These are phyloP conservation scores for Cettia cetti DNA, from an alignment of 2,113 vertebrate species.

Conservation along the genomic window DNA sequence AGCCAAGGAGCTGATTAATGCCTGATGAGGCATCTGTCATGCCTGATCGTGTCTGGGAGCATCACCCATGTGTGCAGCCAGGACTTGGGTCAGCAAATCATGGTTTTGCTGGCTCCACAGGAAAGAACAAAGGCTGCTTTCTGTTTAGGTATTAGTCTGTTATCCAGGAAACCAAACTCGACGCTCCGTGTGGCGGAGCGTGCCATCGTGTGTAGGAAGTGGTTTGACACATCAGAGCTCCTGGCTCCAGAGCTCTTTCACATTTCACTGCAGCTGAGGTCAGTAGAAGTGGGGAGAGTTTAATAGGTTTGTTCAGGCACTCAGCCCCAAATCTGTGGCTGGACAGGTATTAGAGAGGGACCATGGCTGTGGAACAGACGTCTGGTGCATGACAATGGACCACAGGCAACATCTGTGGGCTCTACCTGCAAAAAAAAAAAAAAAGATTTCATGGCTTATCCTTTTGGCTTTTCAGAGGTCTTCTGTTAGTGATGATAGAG, in stretches of 20 bases:
- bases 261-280: neutral
- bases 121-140: neutral
- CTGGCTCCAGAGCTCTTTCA: neutral
- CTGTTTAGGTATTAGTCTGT: slow-evolving; percentile 17
- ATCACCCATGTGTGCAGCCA: neutral
- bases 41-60: neutral
- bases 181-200: neutral
- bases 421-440: neutral
- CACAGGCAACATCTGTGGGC: neutral
- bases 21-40: neutral
- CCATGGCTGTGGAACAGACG: accelerated
- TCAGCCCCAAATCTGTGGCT: neutral
- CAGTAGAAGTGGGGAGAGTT: neutral
- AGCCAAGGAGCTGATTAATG: neutral
- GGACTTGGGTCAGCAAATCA: neutral
- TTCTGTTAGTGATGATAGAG: neutral
- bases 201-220: slow-evolving; percentile 23
- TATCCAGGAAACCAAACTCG: slow-evolving; percentile 48
- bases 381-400: neutral
- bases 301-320: neutral
- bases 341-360: neutral
- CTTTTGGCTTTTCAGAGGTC: neutral
- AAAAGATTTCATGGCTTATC: neutral
- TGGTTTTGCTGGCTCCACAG: neutral
- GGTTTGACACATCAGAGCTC: slow-evolving; percentile 51